A percentile compares a stretch with the other conserved stretches of the same genome.
Evolutionary conservation across 2,888 invertebrate genomes (phyloP).

Genomic region (Cataglyphis rosenhaueri): DNA sequence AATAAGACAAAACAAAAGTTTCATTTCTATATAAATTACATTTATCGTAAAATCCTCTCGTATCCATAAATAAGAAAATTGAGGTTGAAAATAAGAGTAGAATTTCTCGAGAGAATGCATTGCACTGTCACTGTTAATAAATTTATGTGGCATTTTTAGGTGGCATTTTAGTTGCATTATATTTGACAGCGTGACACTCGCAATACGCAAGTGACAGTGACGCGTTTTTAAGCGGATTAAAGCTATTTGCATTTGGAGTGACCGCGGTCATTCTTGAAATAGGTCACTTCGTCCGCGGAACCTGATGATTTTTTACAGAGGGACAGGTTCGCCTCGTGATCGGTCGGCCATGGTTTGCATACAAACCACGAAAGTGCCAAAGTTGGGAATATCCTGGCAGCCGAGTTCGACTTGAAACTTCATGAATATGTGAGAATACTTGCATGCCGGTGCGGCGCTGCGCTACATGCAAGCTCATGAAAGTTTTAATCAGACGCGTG

Average conservation of each 20-base stretch:
- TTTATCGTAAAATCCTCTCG: background rate
- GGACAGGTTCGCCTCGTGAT: slow-evolving; percentile 38
- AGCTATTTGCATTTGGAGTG: slow-evolving; percentile 42
- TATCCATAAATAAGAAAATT: background rate
- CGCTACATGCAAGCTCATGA: slow-evolving; percentile 31
- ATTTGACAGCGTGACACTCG: slow-evolving; percentile 24
- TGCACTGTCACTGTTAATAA: background rate
- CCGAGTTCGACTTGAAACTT: slow-evolving; percentile 41
- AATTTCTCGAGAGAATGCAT: background rate
- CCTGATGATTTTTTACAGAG: slow-evolving; percentile 35
- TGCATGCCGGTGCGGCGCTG: background rate
- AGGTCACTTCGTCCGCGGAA: slow-evolving; percentile 33
- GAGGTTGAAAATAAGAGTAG: background rate
- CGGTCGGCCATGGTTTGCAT: slow-evolving; percentile 41
- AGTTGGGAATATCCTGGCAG: slow-evolving; percentile 37
- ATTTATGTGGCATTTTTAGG: background rate
- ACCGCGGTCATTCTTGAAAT: slow-evolving; percentile 35
- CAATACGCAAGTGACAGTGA: slow-evolving; percentile 48
- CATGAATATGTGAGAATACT: slow-evolving; percentile 56
- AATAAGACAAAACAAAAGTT: no score
- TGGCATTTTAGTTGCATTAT: background rate
- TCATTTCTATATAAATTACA: background rate
- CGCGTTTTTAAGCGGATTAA: slow-evolving; percentile 50
- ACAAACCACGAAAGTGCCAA: slow-evolving; percentile 45
- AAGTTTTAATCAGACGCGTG: slow-evolving; percentile 55